Conservation (phyloP, 2,888 invertebrate species). For the Melipona beecheii region DNA sequence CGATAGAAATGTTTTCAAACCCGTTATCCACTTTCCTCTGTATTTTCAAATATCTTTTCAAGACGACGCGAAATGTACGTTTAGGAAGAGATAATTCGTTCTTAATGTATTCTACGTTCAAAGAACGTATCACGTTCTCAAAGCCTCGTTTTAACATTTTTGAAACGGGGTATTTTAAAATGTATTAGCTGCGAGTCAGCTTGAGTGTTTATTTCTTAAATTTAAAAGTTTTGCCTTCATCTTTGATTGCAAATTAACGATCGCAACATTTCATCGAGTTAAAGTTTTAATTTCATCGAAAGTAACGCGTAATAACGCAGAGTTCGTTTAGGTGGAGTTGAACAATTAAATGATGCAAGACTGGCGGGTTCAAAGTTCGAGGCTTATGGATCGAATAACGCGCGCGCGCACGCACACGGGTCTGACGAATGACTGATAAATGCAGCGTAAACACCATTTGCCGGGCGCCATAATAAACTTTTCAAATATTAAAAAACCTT, state of each 20-base stretch:
- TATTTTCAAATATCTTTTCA: not conserved
- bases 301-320: too few species aligned
- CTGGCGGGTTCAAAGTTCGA: not conserved
- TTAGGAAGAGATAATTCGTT: not conserved
- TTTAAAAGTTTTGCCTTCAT: not conserved
- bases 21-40: not conserved
- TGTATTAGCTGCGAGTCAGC: not conserved
- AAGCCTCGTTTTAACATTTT: not conserved
- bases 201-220: not conserved
- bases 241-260: not conserved
- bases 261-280: too few species aligned
- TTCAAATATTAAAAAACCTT: conserved; percentile 54
- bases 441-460: conserved; percentile 11
- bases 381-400: not conserved
- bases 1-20: not conserved
- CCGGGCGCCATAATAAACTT: conserved; percentile 21
- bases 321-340: too few species aligned
- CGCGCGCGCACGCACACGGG: not conserved
- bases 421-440: conserved; percentile 34
- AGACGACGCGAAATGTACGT: not conserved
- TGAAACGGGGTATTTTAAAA: not conserved
- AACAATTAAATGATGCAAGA: too few species aligned
- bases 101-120: not conserved
- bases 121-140: not conserved
- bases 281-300: too few species aligned